Percentiles rank a stretch among this genome's conserved stretches.
phyloP scores from a whole-genome alignment of 1,140 invertebrate species.

The Penaeus chinensis region DNA sequence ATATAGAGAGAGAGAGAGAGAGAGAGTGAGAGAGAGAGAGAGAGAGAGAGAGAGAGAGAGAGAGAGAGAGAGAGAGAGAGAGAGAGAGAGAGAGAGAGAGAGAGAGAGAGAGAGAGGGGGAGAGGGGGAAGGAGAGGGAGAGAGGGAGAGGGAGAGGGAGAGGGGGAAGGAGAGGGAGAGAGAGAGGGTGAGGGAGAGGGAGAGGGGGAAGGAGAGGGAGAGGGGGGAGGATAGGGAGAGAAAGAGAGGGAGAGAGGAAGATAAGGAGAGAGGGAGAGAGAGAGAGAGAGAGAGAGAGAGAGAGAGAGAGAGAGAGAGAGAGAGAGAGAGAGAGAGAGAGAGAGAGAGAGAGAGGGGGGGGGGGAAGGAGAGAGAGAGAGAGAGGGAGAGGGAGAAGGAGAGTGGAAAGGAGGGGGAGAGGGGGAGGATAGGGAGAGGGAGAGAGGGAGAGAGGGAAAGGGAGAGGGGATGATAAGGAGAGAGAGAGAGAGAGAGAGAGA shows the following conservation, averaged over 20 bases:
- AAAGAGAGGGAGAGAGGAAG: background rate
- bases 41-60: too few species aligned
- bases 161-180: background rate
- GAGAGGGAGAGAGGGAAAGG: background rate
- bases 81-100: too few species aligned
- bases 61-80: too few species aligned
- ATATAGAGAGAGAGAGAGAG: background rate
- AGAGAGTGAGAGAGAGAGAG: too few species aligned
- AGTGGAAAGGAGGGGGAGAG: conserved; percentile 9
- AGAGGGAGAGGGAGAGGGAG: background rate
- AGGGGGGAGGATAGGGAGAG: background rate
- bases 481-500: too few species aligned
- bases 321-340: conserved; percentile 4
- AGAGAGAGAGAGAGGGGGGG: too few species aligned
- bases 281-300: background rate
- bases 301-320: conserved; percentile 18
- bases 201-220: conserved; percentile 9
- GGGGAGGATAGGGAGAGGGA: background rate
- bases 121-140: too few species aligned
- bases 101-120: too few species aligned
- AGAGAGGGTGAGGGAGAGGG: background rate
- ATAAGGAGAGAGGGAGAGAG: conserved; percentile 1
- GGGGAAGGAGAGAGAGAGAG: too few species aligned
- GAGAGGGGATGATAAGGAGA: conserved; percentile 10
- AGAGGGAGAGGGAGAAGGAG: background rate